These are phyloP conservation scores for Liasis olivaceus DNA, from an alignment of 2,797 vertebrate species.

Conservation along the genomic window DNA sequence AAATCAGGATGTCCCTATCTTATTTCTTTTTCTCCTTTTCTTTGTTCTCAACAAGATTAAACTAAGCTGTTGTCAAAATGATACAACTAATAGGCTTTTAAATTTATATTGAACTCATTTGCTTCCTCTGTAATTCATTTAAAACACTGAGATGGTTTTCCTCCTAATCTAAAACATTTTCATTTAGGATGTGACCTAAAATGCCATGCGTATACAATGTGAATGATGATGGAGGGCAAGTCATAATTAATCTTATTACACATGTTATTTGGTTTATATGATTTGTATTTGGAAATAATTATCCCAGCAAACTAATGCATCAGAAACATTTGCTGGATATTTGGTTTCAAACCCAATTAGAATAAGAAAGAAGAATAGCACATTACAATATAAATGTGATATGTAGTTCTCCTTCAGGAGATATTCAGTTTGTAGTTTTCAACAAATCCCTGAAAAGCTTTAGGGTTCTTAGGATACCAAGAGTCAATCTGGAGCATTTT, in stretches of 20 bases:
- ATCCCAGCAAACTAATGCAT: slow-evolving; percentile 38
- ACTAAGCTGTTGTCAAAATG: not conserved
- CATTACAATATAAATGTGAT: slow-evolving; percentile 71
- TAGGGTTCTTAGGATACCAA: slow-evolving; percentile 76
- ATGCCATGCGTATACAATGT: slow-evolving; percentile 17
- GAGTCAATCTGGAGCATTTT: slow-evolving; percentile 76
- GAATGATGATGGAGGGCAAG: not conserved
- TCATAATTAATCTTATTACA: slow-evolving; percentile 36
- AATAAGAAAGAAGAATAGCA: slow-evolving; percentile 57
- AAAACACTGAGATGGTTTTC: not conserved
- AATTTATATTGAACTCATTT: slow-evolving; percentile 2
- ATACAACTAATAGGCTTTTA: not conserved
- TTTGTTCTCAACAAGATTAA: not conserved
- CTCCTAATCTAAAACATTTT: slow-evolving; percentile 20
- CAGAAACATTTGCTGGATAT: slow-evolving; percentile 53
- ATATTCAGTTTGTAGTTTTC: slow-evolving; percentile 73
- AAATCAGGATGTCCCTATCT: not conserved
- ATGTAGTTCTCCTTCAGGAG: slow-evolving; percentile 73
- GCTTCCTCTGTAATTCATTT: not conserved
- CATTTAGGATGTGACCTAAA: not conserved
- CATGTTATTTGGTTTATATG: slow-evolving; percentile 33
- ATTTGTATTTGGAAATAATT: slow-evolving; percentile 52
- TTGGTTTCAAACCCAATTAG: slow-evolving; percentile 68
- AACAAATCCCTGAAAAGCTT: slow-evolving; percentile 75
- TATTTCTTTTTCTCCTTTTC: not conserved